Percentiles rank a stretch among this genome's conserved stretches.
phyloP scores from a whole-genome alignment of 2,797 vertebrate genomes.

The Anomalospiza imberbis region DNA sequence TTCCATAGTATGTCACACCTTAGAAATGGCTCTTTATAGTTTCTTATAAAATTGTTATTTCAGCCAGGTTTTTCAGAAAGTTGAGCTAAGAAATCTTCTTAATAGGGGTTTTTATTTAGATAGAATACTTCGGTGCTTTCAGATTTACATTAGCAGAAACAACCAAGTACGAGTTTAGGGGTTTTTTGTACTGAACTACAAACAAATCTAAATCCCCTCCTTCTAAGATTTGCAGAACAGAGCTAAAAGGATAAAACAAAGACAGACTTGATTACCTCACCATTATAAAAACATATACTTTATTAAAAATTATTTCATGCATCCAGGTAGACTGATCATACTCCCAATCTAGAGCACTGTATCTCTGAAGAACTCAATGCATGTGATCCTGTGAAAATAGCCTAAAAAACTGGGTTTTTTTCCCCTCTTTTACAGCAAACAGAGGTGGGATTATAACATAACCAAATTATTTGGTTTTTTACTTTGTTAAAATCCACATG shows the following conservation, averaged over 20 bases:
- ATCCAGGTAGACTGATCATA: background rate
- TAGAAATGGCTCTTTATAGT: background rate
- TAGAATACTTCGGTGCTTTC: background rate
- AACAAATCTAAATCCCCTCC: background rate
- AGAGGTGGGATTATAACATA: background rate
- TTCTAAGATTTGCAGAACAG: background rate
- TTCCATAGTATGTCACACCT: background rate
- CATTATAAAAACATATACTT: background rate
- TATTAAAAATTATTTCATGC: background rate
- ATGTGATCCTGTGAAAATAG: background rate
- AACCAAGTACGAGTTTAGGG: background rate
- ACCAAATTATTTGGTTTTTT: background rate
- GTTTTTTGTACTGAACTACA: background rate
- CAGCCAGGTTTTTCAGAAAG: background rate
- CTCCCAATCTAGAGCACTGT: background rate
- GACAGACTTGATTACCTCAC: background rate
- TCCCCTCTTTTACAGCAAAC: background rate
- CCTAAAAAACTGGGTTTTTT: background rate
- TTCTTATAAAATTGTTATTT: background rate
- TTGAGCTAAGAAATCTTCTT: background rate
- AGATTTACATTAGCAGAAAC: background rate
- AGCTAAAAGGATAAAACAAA: background rate
- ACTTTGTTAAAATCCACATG: background rate
- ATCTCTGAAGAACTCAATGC: background rate
- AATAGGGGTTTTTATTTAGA: background rate